Evolutionary conservation across 64 coral and sea anemone genomes (phyloP).

Genomic region (Astreopora myriophthalma): DNA sequence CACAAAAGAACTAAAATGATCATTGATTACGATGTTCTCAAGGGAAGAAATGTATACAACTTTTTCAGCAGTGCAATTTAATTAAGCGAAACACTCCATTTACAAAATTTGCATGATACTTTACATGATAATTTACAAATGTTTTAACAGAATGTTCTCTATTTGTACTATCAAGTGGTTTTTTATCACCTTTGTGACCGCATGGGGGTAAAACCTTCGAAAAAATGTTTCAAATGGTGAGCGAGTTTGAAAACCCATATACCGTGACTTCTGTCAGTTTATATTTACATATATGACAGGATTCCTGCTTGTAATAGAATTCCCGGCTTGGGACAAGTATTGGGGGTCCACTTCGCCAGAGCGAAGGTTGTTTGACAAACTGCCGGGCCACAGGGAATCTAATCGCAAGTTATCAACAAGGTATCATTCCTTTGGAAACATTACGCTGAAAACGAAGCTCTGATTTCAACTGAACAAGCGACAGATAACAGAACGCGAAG

Average conservation of each 20-base stretch:
- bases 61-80: not conserved
- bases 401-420: not conserved
- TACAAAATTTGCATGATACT: not conserved
- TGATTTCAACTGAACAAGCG: not conserved
- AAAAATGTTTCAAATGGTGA: not conserved
- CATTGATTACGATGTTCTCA: not conserved
- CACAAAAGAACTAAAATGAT: too few species aligned
- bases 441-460: not conserved
- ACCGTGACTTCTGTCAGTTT: not conserved
- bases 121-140: not conserved
- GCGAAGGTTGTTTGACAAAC: too few species aligned
- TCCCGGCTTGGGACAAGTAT: not conserved
- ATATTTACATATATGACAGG: slow-evolving; percentile 23
- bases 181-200: not conserved
- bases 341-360: not conserved
- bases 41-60: not conserved
- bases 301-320: not conserved
- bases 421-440: not conserved
- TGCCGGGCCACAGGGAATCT: not conserved
- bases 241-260: not conserved
- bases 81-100: too few species aligned
- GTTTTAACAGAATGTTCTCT: not conserved
- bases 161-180: not conserved
- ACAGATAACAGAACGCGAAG: not conserved
- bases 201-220: not conserved